Evolutionary conservation across 2,888 invertebrate genomes (phyloP).

Genomic region (Argynnis bischoffii): DNA sequence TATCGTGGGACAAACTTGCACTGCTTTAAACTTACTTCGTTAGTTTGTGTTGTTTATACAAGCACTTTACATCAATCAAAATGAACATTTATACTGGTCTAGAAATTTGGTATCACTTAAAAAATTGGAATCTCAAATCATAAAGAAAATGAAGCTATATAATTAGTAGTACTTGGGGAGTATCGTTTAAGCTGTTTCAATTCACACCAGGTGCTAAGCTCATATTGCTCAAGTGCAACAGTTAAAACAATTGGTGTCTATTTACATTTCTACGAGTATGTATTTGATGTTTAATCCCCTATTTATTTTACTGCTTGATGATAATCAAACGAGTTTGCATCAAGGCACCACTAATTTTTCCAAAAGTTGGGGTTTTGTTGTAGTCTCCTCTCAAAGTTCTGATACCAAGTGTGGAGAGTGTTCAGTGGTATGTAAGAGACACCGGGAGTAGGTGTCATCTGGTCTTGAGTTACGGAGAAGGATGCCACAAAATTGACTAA

Average conservation of each 20-base stretch:
- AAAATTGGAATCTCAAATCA: too few relatives aligned
- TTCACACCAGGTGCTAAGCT: too few relatives aligned
- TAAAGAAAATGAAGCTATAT: too few relatives aligned
- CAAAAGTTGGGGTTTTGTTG: conserved; percentile 97
- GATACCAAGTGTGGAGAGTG: conserved; percentile 95
- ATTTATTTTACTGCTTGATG: neutral
- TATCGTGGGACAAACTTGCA: neutral
- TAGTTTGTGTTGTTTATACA: neutral
- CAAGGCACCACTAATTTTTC: conserved; percentile 78
- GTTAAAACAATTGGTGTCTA: neutral
- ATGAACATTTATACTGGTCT: too few relatives aligned
- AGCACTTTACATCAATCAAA: neutral
- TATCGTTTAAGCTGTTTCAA: too few relatives aligned
- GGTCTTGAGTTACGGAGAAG: conserved; percentile 90
- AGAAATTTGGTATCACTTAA: too few relatives aligned
- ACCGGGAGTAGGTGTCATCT: conserved; percentile 89
- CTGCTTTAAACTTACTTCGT: neutral
- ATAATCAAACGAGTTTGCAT: neutral
- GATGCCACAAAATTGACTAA: conserved; percentile 96
- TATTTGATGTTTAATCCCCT: neutral
- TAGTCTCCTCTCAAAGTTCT: conserved; percentile 93
- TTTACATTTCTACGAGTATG: neutral
- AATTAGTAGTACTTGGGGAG: too few relatives aligned
- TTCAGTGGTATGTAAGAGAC: conserved; percentile 94
- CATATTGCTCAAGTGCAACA: neutral